Percentiles rank a stretch among this genome's conserved stretches.
Evolutionary conservation across 2,888 invertebrate genomes (phyloP).

Genomic region (Andricus quercusramuli): DNA sequence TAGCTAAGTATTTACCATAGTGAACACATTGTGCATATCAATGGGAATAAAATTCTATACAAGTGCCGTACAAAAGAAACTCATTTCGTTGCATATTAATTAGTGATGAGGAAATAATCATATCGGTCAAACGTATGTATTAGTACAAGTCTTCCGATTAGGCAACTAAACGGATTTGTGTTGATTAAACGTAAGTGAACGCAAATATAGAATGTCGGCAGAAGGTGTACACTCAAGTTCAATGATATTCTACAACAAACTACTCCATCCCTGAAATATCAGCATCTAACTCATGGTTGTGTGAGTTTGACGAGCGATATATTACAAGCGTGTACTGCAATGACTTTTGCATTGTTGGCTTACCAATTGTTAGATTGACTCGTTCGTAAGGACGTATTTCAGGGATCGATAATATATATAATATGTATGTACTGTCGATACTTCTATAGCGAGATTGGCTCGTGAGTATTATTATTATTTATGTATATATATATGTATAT

Average conservation of each 20-base stretch:
- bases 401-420: slow-evolving; percentile 54
- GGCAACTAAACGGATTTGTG: slow-evolving; percentile 73
- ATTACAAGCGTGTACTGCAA: slow-evolving; percentile 30
- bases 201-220: slow-evolving; percentile 75
- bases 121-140: slow-evolving; percentile 70
- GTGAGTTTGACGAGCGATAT: slow-evolving; percentile 23
- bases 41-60: slow-evolving; percentile 79
- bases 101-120: slow-evolving; percentile 75
- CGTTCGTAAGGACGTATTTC: slow-evolving; percentile 56
- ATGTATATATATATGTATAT: not conserved
- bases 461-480: slow-evolving; percentile 14
- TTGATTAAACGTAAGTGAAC: slow-evolving; percentile 72
- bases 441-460: slow-evolving; percentile 54
- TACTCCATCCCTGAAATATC: slow-evolving; percentile 48
- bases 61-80: slow-evolving; percentile 84
- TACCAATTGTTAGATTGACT: slow-evolving; percentile 38
- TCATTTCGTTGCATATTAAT: slow-evolving; percentile 79
- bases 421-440: slow-evolving; percentile 51
- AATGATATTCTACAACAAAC: slow-evolving; percentile 52
- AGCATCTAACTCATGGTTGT: slow-evolving; percentile 40
- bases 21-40: slow-evolving; percentile 79
- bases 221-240: slow-evolving; percentile 75
- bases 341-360: slow-evolving; percentile 19
- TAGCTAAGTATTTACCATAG: slow-evolving; percentile 78
- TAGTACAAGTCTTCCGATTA: slow-evolving; percentile 71